Conservation (phyloP, 2,797 vertebrate genomes). For the Smutsia temminckii region DNA sequence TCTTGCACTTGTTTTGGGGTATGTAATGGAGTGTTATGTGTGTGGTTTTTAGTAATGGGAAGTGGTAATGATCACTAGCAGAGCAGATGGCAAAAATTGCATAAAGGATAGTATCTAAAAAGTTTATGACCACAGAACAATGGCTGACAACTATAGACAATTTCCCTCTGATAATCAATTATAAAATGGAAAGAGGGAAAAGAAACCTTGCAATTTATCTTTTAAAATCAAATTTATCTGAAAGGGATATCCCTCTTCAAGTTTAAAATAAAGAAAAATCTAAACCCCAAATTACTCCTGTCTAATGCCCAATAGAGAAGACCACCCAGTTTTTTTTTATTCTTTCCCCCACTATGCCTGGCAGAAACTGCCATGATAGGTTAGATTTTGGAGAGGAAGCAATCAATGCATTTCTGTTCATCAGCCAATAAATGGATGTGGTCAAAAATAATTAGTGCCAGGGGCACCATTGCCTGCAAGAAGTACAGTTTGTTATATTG, state of each 20-base stretch:
- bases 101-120: constrained; percentile 75
- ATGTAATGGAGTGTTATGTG: constrained; percentile 82
- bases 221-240: constrained; percentile 71
- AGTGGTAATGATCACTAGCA: constrained; percentile 82
- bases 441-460: constrained; percentile 83
- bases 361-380: constrained; percentile 78
- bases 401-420: constrained; percentile 83
- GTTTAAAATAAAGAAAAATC: constrained; percentile 63
- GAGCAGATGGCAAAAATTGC: constrained; percentile 81
- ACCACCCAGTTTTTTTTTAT: constrained; percentile 68
- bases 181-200: constrained; percentile 37
- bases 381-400: constrained; percentile 80
- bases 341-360: constrained; percentile 42
- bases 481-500: constrained; percentile 90
- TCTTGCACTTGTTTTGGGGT: constrained; percentile 83
- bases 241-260: background rate
- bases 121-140: constrained; percentile 82
- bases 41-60: constrained; percentile 80
- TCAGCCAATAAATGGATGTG: constrained; percentile 83
- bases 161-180: constrained; percentile 64
- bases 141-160: constrained; percentile 78
- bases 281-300: constrained; percentile 61
- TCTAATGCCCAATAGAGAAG: constrained; percentile 69
- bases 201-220: constrained; percentile 55
- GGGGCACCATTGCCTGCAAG: constrained; percentile 86